A percentile compares a stretch with the other conserved stretches of the same genome.
These are phyloP conservation scores for Kryptolebias ocellatus DNA, from an alignment of 2,797 vertebrate species.

Conservation along the genomic window DNA sequence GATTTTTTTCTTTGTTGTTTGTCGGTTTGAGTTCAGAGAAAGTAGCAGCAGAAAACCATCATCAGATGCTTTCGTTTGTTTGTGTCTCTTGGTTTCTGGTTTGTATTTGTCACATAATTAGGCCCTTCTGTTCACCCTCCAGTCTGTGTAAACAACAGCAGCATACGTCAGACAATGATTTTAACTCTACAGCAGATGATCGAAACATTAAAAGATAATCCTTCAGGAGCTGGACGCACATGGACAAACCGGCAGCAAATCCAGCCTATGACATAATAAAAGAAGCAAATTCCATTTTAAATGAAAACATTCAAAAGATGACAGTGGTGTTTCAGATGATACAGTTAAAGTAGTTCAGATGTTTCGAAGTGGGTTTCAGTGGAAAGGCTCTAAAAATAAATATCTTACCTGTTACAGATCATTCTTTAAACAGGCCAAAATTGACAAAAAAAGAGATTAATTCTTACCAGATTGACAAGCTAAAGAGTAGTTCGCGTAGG, in stretches of 20 bases:
- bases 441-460: too few relatives aligned
- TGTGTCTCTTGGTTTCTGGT: slow-evolving; percentile 3
- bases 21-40: slow-evolving; percentile 18
- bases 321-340: too few relatives aligned
- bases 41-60: slow-evolving; percentile 13
- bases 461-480: too few relatives aligned
- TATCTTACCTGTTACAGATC: too few relatives aligned
- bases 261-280: not conserved
- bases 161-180: slow-evolving; percentile 3
- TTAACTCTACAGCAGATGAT: slow-evolving; percentile 10
- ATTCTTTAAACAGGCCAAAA: too few relatives aligned
- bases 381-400: too few relatives aligned
- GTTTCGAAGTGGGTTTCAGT: too few relatives aligned
- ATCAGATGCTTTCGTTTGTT: slow-evolving; percentile 21
- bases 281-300: not conserved
- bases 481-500: too few relatives aligned
- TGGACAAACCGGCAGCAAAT: too few relatives aligned
- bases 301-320: not conserved
- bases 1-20: slow-evolving; percentile 42
- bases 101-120: slow-evolving; percentile 21
- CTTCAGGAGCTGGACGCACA: not conserved
- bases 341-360: too few relatives aligned
- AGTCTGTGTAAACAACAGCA: slow-evolving; percentile 2
- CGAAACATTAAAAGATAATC: slow-evolving; percentile 6
- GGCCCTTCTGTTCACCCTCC: slow-evolving; percentile 7